A percentile compares a stretch with the other conserved stretches of the same genome.
phyloP scores from a whole-genome alignment of 2,797 vertebrate genomes.

The Pelodytes ibericus region DNA sequence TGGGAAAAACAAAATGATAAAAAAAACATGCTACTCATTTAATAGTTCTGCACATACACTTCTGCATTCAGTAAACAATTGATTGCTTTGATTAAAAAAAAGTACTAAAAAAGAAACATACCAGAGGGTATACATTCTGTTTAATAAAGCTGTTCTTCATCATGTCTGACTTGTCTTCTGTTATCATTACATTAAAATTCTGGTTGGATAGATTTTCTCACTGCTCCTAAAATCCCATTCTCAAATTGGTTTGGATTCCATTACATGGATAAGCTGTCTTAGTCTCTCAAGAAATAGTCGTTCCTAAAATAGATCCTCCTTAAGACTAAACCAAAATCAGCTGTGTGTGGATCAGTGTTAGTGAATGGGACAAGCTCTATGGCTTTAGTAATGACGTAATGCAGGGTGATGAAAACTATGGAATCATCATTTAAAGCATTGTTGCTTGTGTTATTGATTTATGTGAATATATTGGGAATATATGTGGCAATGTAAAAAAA shows the following conservation, averaged over 20 bases:
- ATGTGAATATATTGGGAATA: too few relatives aligned
- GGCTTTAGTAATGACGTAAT: background rate
- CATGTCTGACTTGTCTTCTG: background rate
- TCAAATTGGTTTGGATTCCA: conserved; percentile 24
- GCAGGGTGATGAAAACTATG: background rate
- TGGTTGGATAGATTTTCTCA: conserved; percentile 16
- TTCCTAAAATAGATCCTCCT: conserved; percentile 35
- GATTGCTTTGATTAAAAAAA: too few relatives aligned
- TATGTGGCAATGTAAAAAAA: too few relatives aligned
- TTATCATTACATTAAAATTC: background rate
- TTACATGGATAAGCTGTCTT: conserved; percentile 39
- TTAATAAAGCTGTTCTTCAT: background rate
- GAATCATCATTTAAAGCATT: background rate
- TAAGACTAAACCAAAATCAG: conserved; percentile 16
- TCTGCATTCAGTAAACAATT: too few relatives aligned
- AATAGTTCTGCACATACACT: too few relatives aligned
- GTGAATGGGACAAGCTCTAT: background rate
- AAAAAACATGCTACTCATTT: too few relatives aligned
- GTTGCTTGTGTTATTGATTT: too few relatives aligned
- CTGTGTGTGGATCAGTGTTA: background rate
- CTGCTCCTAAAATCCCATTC: conserved; percentile 19
- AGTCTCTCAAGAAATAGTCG: conserved; percentile 37
- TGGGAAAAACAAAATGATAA: too few relatives aligned
- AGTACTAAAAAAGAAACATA: too few relatives aligned
- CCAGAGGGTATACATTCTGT: too few relatives aligned